Conservation (phyloP, 2,113 vertebrate species). For the Narcine bancroftii region DNA sequence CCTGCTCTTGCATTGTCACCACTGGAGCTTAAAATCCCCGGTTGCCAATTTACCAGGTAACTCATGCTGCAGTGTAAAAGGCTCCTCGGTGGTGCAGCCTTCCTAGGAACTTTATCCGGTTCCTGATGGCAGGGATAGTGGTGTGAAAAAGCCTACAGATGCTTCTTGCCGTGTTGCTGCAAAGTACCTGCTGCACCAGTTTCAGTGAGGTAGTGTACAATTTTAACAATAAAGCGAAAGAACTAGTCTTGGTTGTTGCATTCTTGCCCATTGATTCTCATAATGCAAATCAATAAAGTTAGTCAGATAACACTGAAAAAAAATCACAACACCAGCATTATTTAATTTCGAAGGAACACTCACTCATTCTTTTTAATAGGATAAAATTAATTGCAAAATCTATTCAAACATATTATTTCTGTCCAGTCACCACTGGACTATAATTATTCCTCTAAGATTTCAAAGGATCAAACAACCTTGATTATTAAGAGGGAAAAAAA, state of each 20-base stretch:
- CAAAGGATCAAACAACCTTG: background rate
- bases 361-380: background rate
- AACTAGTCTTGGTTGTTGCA: background rate
- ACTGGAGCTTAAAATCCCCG: too few species aligned
- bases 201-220: background rate
- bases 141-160: too few species aligned
- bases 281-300: background rate
- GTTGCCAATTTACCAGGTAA: too few species aligned
- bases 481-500: slow-evolving; percentile 1
- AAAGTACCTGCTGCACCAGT: background rate
- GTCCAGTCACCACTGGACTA: background rate
- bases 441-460: background rate
- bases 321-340: background rate
- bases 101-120: too few species aligned
- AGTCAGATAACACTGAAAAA: background rate
- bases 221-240: background rate
- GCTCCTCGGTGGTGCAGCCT: too few species aligned
- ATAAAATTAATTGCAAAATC: background rate
- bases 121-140: too few species aligned
- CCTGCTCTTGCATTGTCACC: too few species aligned
- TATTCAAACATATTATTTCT: background rate
- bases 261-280: background rate
- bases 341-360: background rate
- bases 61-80: too few species aligned
- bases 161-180: too few species aligned